Evolutionary conservation across 2,888 invertebrate genomes (phyloP).

Genomic region (Conomelus anceps): DNA sequence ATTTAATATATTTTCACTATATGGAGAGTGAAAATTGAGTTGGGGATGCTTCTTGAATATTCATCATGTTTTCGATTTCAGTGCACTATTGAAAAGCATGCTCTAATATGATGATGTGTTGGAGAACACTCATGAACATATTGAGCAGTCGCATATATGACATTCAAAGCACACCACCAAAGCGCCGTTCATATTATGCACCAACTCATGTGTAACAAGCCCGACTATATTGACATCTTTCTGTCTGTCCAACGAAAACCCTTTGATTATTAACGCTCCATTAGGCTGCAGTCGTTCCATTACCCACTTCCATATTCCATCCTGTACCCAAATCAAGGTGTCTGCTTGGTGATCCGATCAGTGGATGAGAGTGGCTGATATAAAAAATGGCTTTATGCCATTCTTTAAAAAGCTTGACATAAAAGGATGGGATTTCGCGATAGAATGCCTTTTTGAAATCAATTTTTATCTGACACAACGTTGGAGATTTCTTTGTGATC

Average conservation of each 20-base stretch:
- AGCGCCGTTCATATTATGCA: neutral
- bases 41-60: neutral
- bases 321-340: neutral
- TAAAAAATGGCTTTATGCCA: neutral
- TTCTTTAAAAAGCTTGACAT: neutral
- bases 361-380: neutral
- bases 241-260: neutral
- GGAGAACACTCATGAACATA: neutral
- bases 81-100: neutral
- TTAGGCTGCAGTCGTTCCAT: neutral
- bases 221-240: neutral
- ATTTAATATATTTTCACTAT: neutral
- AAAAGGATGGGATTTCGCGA: neutral
- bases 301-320: neutral
- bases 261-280: neutral
- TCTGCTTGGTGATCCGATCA: neutral
- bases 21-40: neutral
- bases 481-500: neutral
- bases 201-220: neutral
- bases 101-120: neutral
- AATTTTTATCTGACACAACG: neutral
- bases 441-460: neutral
- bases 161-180: neutral
- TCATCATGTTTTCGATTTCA: neutral
- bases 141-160: neutral